phyloP scores from a whole-genome alignment of 2,113 vertebrate genomes.

The Phyllopteryx taeniolatus region DNA sequence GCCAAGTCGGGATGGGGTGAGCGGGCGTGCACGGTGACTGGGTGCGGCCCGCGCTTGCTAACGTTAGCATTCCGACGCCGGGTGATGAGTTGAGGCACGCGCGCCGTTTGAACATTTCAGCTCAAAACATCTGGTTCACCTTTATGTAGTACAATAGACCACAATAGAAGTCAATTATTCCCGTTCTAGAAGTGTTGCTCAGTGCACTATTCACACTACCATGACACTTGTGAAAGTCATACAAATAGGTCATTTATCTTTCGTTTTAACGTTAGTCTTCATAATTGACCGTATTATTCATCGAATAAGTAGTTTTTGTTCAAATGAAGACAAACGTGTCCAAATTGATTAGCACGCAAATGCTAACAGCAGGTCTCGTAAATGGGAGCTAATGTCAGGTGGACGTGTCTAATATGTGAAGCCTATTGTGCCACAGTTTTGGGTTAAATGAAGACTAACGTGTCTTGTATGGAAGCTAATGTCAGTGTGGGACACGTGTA shows the following conservation, averaged over 20 bases:
- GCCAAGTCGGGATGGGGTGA: conserved; percentile 73
- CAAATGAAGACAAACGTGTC: background rate
- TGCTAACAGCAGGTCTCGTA: background rate
- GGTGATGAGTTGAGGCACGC: background rate
- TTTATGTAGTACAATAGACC: background rate
- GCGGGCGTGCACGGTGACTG: conserved; percentile 73
- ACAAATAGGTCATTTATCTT: background rate
- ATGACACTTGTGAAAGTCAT: background rate
- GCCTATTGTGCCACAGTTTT: too few relatives aligned
- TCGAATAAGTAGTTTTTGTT: background rate
- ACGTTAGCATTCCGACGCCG: background rate
- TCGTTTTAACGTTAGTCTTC: background rate
- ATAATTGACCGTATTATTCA: background rate
- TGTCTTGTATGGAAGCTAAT: background rate
- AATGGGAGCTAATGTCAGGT: background rate
- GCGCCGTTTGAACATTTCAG: background rate
- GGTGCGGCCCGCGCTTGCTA: conserved; percentile 45
- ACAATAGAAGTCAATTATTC: background rate
- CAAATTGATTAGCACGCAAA: background rate
- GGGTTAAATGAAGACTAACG: too few relatives aligned
- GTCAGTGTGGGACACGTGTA: background rate
- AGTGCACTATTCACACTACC: background rate
- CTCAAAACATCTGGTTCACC: background rate
- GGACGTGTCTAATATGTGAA: too few relatives aligned
- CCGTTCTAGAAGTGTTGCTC: background rate